A percentile compares a stretch with the other conserved stretches of the same genome.
phyloP scores from a whole-genome alignment of 2,797 vertebrate species.

The Onychomys torridus region DNA sequence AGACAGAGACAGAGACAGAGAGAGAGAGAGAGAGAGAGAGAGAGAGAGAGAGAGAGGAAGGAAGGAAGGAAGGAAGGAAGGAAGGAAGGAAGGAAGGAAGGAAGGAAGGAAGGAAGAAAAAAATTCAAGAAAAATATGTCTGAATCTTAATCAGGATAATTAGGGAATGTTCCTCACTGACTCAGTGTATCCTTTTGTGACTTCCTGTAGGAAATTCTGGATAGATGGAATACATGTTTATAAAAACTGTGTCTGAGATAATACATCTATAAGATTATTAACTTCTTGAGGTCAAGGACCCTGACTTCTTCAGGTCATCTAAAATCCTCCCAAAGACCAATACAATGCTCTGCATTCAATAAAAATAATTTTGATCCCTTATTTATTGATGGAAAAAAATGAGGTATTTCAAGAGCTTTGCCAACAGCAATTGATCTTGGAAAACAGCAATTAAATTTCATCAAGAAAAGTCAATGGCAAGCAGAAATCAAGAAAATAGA shows the following conservation, averaged over 20 bases:
- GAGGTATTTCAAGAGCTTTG: constrained; percentile 69
- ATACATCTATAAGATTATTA: constrained; percentile 64
- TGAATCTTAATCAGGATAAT: constrained; percentile 11
- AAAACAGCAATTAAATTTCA: constrained; percentile 77
- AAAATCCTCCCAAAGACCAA: constrained; percentile 62
- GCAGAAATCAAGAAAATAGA: constrained; percentile 59
- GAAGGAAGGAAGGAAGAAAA: no score
- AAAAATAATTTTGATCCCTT: constrained; percentile 78
- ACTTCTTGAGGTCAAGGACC: constrained; percentile 52
- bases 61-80: background rate
- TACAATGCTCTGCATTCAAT: constrained; percentile 62
- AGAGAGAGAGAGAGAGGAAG: no score
- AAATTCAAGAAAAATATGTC: constrained; percentile 17
- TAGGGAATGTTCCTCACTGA: constrained; percentile 22
- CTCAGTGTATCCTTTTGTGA: background rate
- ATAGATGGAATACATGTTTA: constrained; percentile 23
- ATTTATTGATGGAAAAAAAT: constrained; percentile 73
- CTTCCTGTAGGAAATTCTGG: constrained; percentile 47
- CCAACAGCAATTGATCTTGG: constrained; percentile 66
- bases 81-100: background rate
- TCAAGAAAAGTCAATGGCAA: constrained; percentile 62
- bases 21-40: no score
- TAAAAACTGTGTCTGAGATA: constrained; percentile 60
- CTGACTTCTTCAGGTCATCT: constrained; percentile 54
- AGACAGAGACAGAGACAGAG: no score